A percentile compares a stretch with the other conserved stretches of the same genome.
Evolutionary conservation across 2,113 vertebrate genomes (phyloP).

Genomic region (Lates calcarifer): DNA sequence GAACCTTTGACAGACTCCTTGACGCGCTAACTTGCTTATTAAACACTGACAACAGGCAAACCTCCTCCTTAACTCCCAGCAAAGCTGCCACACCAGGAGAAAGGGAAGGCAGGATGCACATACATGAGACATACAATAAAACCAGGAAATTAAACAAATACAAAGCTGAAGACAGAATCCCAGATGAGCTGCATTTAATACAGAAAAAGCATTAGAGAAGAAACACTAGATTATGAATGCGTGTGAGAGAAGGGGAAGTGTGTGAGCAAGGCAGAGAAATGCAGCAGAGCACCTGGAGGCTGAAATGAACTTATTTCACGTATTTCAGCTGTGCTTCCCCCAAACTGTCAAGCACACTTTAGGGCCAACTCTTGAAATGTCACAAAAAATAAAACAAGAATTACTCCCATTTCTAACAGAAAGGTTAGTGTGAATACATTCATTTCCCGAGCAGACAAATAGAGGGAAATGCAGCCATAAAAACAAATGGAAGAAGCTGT

Average conservation of each 20-base stretch:
- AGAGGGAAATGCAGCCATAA: neutral
- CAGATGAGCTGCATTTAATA: neutral
- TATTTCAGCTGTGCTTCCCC: constrained; percentile 33
- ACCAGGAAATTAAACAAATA: neutral
- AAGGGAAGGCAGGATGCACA: neutral
- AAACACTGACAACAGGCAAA: neutral
- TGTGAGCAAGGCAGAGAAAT: neutral
- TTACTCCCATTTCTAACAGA: constrained; percentile 27
- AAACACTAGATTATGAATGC: neutral
- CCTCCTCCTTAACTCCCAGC: constrained; percentile 8
- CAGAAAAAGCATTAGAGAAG: neutral
- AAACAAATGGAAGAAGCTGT: neutral
- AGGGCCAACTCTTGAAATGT: constrained; percentile 48
- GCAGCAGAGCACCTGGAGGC: constrained; percentile 41
- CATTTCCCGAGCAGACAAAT: constrained; percentile 5
- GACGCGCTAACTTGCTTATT: constrained; percentile 21
- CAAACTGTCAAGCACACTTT: constrained; percentile 39
- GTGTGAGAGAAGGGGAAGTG: neutral
- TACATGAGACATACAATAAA: neutral
- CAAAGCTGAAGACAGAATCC: neutral
- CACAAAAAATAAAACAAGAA: constrained; percentile 55
- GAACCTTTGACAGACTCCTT: constrained; percentile 20
- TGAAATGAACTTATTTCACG: constrained; percentile 28
- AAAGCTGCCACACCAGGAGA: constrained; percentile 4
- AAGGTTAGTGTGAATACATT: constrained; percentile 35